These are phyloP conservation scores for Phasia obesa DNA, from an alignment of 2,888 invertebrate genomes.

Conservation along the genomic window DNA sequence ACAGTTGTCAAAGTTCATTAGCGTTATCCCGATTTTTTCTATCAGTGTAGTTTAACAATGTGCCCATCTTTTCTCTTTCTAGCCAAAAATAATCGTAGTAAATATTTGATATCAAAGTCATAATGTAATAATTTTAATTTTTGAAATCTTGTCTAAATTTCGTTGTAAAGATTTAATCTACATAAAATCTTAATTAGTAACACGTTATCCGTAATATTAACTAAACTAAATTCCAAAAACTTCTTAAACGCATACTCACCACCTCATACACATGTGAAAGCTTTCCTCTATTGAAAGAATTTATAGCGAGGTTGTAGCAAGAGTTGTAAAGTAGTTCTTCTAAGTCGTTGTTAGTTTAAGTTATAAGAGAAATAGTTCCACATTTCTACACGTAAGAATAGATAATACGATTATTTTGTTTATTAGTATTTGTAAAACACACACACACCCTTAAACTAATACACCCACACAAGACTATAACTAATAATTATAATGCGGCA, in stretches of 20 bases:
- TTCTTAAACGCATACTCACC: constrained; percentile 20
- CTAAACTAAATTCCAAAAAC: constrained; percentile 47
- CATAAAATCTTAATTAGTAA: constrained; percentile 61
- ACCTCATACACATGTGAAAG: neutral
- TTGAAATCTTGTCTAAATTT: constrained; percentile 12
- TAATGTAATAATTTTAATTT: neutral
- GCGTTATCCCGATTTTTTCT: too few species aligned
- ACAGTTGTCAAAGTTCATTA: too few species aligned
- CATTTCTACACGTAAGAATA: constrained; percentile 44
- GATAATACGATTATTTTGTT: constrained; percentile 50
- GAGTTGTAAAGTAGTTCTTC: neutral
- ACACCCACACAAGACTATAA: neutral
- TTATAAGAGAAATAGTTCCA: constrained; percentile 4
- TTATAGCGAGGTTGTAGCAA: neutral
- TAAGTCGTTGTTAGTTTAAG: neutral
- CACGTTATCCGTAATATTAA: constrained; percentile 59
- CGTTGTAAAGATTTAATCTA: constrained; percentile 51
- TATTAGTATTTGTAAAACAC: constrained; percentile 23
- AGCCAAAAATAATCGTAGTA: too few species aligned
- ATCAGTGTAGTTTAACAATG: too few species aligned
- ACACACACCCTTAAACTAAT: constrained; percentile 5
- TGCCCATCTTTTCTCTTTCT: too few species aligned
- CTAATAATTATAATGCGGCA: neutral
- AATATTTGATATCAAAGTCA: too few species aligned
- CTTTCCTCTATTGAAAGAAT: constrained; percentile 8